Base-by-base conservation (phyloP, 2,797 vertebrate species). In the Cryptoprocta ferox region DNA sequence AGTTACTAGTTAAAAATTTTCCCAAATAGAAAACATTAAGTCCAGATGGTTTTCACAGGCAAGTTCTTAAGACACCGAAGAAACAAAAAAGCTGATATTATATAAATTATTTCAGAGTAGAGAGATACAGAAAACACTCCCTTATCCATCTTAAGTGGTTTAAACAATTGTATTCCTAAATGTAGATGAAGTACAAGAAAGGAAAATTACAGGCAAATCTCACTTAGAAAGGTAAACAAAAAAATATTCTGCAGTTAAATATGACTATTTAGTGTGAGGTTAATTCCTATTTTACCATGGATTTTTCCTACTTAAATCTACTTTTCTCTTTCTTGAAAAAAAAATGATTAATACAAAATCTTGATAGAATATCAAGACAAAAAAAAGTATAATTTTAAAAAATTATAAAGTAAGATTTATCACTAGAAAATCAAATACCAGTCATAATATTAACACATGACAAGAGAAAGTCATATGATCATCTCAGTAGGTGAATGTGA, bases 401-500 rank as follows among this genome's bases (percentile, higher is more conserved):
- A 96, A 18, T 45, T 7, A 42, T 71, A 30, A 81, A 11, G 24
- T 86, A 92, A 12, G 14, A 68, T 48, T 61, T 14, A 26, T 35
- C 76, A 94, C 71, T 80, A 81, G 59, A 73, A 89, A 82, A 94
- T 76, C n/a, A 89, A 24, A 85, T 81, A 81, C 37, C 21, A 56
- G 26, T 10, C 18, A 66, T 94, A 42, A 42, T 50, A 45, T 65
- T 59, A 92, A 80, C 28, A 80, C 24, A 45, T 56, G 59, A n/a
- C 18, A 82, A 91, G 37, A 78, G 50, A 87, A 91, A 81, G 19
- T 85, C 14, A 75, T 39, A 66, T 24, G 35, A 65, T 84, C 26
- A 37, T 68, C 42, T 93, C 35, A 63, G 73, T n/a, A 82, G 30
- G 70, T 63, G 61, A 39, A 92, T 30, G 56, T 3, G 9, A 73